Evolutionary conservation across 2,888 invertebrate species (phyloP).

Genomic region (Tipula confusa): DNA sequence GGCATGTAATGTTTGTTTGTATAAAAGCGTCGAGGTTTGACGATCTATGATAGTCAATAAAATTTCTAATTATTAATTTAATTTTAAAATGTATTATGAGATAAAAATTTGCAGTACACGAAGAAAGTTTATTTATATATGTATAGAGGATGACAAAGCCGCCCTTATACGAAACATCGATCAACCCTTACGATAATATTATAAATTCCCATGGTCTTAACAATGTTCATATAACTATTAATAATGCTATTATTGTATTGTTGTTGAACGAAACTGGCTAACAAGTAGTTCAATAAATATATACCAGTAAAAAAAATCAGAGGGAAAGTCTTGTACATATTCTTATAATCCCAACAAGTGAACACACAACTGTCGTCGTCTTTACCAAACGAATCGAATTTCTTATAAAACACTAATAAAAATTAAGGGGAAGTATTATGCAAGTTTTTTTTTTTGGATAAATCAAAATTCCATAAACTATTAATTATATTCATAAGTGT

Average conservation of each 20-base stretch:
- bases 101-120: neutral
- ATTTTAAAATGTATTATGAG: neutral
- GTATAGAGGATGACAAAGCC: neutral
- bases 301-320: neutral
- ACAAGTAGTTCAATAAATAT: neutral
- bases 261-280: neutral
- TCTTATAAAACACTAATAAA: neutral
- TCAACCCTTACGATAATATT: neutral
- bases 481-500: conserved; percentile 25
- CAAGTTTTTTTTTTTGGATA: neutral
- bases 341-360: neutral
- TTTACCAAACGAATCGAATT: conserved; percentile 14
- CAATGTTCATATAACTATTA: neutral
- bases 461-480: neutral
- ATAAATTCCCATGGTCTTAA: conserved; percentile 8
- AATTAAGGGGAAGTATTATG: neutral
- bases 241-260: conserved; percentile 4
- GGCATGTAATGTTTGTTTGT: neutral
- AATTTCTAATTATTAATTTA: neutral
- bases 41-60: neutral
- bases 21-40: neutral
- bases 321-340: neutral
- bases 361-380: neutral
- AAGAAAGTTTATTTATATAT: conserved; percentile 1
- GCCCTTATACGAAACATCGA: neutral